Evolutionary conservation across 2,797 vertebrate species (phyloP).

Genomic region (Clamator glandarius): DNA sequence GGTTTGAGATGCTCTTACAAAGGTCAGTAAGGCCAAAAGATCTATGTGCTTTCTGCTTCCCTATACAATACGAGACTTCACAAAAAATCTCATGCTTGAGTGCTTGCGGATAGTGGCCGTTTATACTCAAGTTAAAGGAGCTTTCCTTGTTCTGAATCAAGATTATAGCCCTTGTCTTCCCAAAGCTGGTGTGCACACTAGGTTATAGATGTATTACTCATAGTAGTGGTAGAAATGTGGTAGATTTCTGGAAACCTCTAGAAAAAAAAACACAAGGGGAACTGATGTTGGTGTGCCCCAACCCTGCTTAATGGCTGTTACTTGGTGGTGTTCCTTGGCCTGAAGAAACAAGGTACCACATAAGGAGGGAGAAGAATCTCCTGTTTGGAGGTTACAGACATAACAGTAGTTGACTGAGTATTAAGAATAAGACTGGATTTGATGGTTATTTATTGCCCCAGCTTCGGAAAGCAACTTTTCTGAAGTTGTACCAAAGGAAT

Average conservation of each 20-base stretch:
- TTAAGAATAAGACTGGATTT: not conserved
- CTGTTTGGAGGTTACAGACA: not conserved
- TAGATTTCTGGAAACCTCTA: not conserved
- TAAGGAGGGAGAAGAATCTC: not conserved
- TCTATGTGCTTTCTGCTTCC: too few relatives aligned
- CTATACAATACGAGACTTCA: too few relatives aligned
- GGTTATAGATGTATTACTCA: not conserved
- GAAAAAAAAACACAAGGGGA: not conserved
- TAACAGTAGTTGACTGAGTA: not conserved
- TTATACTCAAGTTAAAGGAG: too few relatives aligned
- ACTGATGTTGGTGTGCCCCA: rapidly evolving
- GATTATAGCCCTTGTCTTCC: too few relatives aligned
- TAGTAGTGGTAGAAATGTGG: not conserved
- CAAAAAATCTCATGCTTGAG: too few relatives aligned
- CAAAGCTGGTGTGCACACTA: too few relatives aligned
- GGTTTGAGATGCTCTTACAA: too few relatives aligned
- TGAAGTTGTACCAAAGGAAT: not conserved
- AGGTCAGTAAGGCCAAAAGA: too few relatives aligned
- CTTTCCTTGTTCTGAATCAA: too few relatives aligned
- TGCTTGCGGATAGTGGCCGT: too few relatives aligned
- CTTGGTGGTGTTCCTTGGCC: not conserved
- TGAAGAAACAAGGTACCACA: not conserved
- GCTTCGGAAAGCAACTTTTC: not conserved
- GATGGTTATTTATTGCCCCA: not conserved
- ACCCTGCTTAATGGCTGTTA: not conserved